phyloP scores from a whole-genome alignment of 2,888 invertebrate species.

The Salticus scenicus region DNA sequence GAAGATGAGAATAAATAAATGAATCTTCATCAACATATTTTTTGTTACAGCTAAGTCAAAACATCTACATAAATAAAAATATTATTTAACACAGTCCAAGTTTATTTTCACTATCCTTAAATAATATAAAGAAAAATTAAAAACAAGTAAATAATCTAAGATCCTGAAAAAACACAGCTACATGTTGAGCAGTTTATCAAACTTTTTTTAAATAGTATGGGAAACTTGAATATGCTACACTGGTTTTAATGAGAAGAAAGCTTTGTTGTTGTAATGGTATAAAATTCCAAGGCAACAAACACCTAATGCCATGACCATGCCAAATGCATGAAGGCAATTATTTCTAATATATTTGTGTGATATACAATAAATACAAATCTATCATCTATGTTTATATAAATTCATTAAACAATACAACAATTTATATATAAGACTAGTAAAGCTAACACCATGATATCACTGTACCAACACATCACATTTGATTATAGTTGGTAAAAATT shows the following conservation, averaged over 20 bases:
- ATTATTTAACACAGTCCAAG: too few relatives aligned
- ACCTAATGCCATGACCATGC: conserved; percentile 43
- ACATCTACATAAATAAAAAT: too few relatives aligned
- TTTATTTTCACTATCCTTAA: too few relatives aligned
- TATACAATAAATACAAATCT: conserved; percentile 68
- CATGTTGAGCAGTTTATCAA: conserved; percentile 40
- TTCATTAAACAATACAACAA: conserved; percentile 65
- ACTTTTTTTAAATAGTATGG: conserved; percentile 15
- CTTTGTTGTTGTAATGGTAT: conserved; percentile 58
- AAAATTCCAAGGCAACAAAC: conserved; percentile 69
- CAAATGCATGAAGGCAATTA: conserved; percentile 46
- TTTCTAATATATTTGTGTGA: conserved; percentile 58
- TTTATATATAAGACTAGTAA: conserved; percentile 67
- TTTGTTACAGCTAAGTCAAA: too few relatives aligned
- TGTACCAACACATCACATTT: conserved; percentile 58
- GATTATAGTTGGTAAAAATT: conserved; percentile 58
- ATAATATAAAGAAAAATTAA: too few relatives aligned
- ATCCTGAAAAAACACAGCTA: too few relatives aligned
- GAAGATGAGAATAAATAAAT: too few relatives aligned
- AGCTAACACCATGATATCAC: conserved; percentile 69
- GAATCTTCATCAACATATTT: too few relatives aligned
- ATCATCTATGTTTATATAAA: conserved; percentile 65
- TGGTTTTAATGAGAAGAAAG: conserved; percentile 13
- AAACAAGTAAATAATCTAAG: too few relatives aligned
- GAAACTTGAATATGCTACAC: too few relatives aligned